These are phyloP conservation scores for Sminthurides aquaticus DNA, from an alignment of 2,888 invertebrate genomes.

Conservation along the genomic window DNA sequence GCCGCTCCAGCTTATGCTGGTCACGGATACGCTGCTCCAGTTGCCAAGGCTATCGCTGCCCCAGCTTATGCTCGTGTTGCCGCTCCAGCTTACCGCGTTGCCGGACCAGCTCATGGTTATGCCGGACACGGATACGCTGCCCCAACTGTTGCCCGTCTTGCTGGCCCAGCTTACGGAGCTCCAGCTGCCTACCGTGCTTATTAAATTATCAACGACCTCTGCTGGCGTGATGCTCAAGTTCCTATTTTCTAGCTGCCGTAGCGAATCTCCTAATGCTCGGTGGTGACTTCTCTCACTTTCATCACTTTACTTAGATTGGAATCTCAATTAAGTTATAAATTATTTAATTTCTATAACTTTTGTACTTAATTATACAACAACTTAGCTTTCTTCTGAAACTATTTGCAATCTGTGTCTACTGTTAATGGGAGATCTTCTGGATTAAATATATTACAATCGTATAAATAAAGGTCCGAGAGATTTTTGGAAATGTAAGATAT, in stretches of 20 bases:
- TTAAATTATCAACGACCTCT: background rate
- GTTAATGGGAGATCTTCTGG: too few relatives aligned
- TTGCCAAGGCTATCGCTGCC: conserved; percentile 14
- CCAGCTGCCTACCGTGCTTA: background rate
- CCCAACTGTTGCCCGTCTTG: background rate
- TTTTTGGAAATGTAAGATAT: too few relatives aligned
- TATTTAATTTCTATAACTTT: background rate
- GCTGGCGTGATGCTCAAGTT: background rate
- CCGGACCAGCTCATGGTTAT: background rate
- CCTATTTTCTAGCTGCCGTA: background rate
- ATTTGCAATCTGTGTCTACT: too few relatives aligned
- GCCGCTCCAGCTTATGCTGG: background rate
- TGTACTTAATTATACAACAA: background rate
- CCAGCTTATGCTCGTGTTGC: background rate
- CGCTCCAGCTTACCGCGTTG: background rate
- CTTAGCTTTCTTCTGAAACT: background rate
- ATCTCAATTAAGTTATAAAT: background rate
- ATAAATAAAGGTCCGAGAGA: too few relatives aligned
- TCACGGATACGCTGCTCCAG: background rate
- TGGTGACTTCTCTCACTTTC: background rate
- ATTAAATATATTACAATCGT: too few relatives aligned
- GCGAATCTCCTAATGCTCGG: background rate
- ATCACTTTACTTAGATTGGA: background rate
- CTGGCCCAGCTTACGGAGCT: background rate
- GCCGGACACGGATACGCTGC: background rate